These are phyloP conservation scores for Tenebrio molitor DNA, from an alignment of 1,140 invertebrate species.

Conservation along the genomic window DNA sequence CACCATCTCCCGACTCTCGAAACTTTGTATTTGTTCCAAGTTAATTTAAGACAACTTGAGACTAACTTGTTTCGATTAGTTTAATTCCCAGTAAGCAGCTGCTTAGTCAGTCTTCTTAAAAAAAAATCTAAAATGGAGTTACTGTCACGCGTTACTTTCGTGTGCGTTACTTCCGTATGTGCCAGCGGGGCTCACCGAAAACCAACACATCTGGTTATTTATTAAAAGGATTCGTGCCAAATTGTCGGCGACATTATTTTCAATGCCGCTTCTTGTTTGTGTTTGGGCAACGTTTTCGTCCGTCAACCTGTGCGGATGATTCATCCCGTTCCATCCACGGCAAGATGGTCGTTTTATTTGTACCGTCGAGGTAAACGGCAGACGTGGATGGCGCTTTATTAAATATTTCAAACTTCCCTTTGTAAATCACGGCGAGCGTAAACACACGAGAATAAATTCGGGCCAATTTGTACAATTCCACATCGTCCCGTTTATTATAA, in stretches of 20 bases:
- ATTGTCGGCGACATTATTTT: not conserved
- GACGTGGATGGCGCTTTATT: slow-evolving; percentile 26
- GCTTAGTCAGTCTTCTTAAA: not conserved
- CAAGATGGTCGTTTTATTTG: too few species aligned
- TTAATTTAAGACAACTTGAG: too few species aligned
- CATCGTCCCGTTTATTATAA: slow-evolving; percentile 27
- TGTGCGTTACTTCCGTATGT: not conserved
- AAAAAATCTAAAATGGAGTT: not conserved
- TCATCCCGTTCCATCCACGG: too few species aligned
- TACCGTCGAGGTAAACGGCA: too few species aligned
- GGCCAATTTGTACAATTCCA: slow-evolving; percentile 41
- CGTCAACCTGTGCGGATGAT: too few species aligned
- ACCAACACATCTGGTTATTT: not conserved
- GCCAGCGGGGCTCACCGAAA: not conserved
- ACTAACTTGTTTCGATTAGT: too few species aligned
- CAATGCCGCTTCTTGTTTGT: not conserved
- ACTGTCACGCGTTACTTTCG: not conserved
- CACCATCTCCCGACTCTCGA: too few species aligned
- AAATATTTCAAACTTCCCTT: slow-evolving; percentile 20
- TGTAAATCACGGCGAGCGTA: slow-evolving; percentile 28
- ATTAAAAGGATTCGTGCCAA: not conserved
- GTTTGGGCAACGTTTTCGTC: too few species aligned
- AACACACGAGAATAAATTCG: slow-evolving; percentile 38
- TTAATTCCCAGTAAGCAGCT: too few species aligned
- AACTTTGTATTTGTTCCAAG: too few species aligned